Evolutionary conservation across 2,888 invertebrate species (phyloP), one percentile per base, ranked within the genome.

Genomic region (Volucella zonaria): DNA sequence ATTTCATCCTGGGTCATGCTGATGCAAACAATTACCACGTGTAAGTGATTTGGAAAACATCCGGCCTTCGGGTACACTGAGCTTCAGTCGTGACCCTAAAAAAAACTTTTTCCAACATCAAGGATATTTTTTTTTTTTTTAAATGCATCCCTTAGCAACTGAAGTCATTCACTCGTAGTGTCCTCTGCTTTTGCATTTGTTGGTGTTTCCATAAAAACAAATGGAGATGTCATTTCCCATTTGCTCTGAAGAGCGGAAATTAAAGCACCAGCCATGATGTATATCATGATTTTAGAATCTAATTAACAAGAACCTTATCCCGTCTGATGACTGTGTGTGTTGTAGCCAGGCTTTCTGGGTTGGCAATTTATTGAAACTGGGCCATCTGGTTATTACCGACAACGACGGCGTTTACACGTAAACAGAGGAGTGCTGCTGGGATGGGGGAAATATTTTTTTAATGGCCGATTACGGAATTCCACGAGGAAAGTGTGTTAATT

Each of bases 341-440:
- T 42, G 52, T 51, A 11, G 11, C 1, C 15, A 18, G 14, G 14
- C n/a, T 23, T 58, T 52, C 40, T 62, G 58, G 15, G 67, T 51
- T 64, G 54, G 40, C 59, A 66, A 74, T 79, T 75, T 70, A 83
- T 79, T 75, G 82, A 75, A 83, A 83, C 79, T 83, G 79, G 79
- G 79, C 74, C 79, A 83, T 83, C 79, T 70, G 74, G 82, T 70
- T 83, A 70, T 79, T 74, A 75, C 23, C 59, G 59, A 70, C 54
- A 12, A 47, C 10, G 62, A 47, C 52, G 18, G 64, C 68, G 31
- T 78, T 78, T 54, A 74, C 78, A 78, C 73, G 62, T 58, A 62
- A 74, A 74, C 73, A 73, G 62, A 2, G 31, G 31, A 31, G 31
- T 31, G 45, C 23, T 77, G 77, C 62, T 52, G 58, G 67, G 15